Conservation (phyloP, 2,888 invertebrate species). For the Brenthis daphne region DNA sequence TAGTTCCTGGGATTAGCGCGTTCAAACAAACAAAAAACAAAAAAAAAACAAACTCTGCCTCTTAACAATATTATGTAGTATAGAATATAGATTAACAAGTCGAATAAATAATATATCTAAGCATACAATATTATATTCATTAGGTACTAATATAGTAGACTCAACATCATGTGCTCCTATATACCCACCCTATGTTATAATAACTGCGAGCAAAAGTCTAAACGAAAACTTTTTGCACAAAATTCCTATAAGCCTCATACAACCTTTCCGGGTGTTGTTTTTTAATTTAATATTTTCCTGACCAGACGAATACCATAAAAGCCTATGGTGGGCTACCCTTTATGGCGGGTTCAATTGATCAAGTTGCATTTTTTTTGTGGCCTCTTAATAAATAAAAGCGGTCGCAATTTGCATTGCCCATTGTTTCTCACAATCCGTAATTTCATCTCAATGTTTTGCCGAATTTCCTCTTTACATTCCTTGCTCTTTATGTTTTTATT, state of each 20-base stretch:
- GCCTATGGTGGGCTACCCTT: slow-evolving; percentile 47
- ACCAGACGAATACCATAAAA: slow-evolving; percentile 64
- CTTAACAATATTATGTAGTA: too few species aligned
- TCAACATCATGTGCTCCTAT: slow-evolving; percentile 13
- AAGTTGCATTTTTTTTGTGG: slow-evolving; percentile 59
- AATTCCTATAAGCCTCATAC: slow-evolving; percentile 46
- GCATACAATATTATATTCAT: neutral
- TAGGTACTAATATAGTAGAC: neutral
- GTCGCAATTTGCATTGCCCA: slow-evolving; percentile 74
- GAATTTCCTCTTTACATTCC: slow-evolving; percentile 51
- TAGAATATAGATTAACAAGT: too few species aligned
- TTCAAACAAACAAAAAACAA: too few species aligned
- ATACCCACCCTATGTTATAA: slow-evolving; percentile 17
- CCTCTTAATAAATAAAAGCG: slow-evolving; percentile 63
- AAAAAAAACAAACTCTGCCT: too few species aligned
- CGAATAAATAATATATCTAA: too few species aligned
- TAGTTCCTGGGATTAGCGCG: too few species aligned
- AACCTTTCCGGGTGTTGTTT: slow-evolving; percentile 56
- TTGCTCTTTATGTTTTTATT: slow-evolving; percentile 52
- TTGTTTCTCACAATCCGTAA: slow-evolving; percentile 71
- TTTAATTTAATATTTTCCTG: slow-evolving; percentile 57
- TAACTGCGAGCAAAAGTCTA: slow-evolving; percentile 24
- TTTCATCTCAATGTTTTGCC: slow-evolving; percentile 62
- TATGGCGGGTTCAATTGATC: slow-evolving; percentile 64
- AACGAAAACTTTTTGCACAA: slow-evolving; percentile 40